Evolutionary conservation across 2,113 vertebrate species (phyloP).

Genomic region (Syngnathus floridae): DNA sequence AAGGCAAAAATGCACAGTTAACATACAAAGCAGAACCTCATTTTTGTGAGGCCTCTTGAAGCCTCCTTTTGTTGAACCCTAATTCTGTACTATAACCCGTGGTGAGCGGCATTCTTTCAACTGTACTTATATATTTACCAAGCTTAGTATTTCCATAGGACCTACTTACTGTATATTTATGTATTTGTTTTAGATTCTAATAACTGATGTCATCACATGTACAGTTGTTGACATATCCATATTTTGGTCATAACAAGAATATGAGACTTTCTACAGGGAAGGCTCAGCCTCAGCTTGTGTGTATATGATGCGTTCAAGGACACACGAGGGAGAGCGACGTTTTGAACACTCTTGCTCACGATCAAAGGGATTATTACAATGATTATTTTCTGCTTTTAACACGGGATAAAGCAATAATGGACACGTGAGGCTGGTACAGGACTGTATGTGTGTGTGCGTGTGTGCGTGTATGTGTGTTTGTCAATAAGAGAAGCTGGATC

Average conservation of each 20-base stretch:
- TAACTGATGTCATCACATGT: conserved; percentile 52
- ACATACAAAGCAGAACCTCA: neutral
- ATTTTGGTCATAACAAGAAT: conserved; percentile 37
- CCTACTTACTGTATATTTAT: conserved; percentile 58
- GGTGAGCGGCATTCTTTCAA: conserved; percentile 27
- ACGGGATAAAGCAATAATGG: conserved; percentile 71
- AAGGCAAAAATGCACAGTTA: neutral
- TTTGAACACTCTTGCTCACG: conserved; percentile 61
- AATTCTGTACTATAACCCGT: conserved; percentile 45
- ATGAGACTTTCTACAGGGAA: conserved; percentile 51
- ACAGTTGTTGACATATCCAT: conserved; percentile 38
- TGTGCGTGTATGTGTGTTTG: conserved; percentile 23
- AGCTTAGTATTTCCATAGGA: conserved; percentile 62
- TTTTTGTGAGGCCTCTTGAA: conserved; percentile 17
- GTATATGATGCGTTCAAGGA: conserved; percentile 21
- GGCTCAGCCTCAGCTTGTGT: conserved; percentile 41
- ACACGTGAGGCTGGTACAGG: conserved; percentile 45
- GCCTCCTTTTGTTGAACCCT: conserved; percentile 37
- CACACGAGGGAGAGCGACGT: conserved; percentile 43
- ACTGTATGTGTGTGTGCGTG: conserved; percentile 26
- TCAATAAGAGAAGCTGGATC: conserved; percentile 30
- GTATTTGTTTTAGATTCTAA: conserved; percentile 62
- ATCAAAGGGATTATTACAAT: conserved; percentile 54
- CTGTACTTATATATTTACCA: conserved; percentile 45
- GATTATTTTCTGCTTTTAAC: conserved; percentile 63